Evolutionary conservation across 2,797 vertebrate species (phyloP).

Genomic region (Steatocranus sp.): DNA sequence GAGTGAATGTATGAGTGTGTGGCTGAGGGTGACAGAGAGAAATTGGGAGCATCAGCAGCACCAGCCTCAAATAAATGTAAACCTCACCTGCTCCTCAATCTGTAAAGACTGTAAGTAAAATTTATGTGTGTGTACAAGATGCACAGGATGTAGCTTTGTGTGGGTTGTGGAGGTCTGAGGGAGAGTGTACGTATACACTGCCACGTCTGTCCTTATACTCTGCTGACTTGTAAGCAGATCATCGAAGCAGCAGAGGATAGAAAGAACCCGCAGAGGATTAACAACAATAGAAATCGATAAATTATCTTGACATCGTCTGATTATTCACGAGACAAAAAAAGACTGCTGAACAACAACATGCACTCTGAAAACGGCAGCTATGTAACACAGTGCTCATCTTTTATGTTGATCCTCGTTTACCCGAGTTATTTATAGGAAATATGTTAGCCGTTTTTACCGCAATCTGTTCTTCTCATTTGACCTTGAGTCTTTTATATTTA

Average conservation of each 20-base stretch:
- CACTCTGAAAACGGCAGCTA: not conserved
- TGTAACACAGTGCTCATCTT: not conserved
- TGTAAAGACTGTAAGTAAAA: not conserved
- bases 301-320: conserved; percentile 40
- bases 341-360: not conserved
- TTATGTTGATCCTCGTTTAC: not conserved
- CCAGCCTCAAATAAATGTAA: conserved; percentile 20
- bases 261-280: conserved; percentile 21
- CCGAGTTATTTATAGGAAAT: not conserved
- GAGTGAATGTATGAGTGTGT: not conserved
- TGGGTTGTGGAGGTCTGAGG: not conserved
- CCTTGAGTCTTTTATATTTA: not conserved
- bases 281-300: conserved; percentile 48
- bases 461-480: not conserved
- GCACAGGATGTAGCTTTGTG: not conserved
- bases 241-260: conserved; percentile 10
- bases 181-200: not conserved
- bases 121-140: not conserved
- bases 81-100: conserved; percentile 15
- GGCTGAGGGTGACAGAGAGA: not conserved
- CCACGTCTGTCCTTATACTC: not conserved
- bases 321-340: conserved; percentile 46
- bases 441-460: not conserved
- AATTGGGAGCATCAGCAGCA: conserved; percentile 25
- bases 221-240: not conserved